These are phyloP conservation scores for Chromis chromis DNA, from an alignment of 2,797 vertebrate genomes.

Conservation along the genomic window DNA sequence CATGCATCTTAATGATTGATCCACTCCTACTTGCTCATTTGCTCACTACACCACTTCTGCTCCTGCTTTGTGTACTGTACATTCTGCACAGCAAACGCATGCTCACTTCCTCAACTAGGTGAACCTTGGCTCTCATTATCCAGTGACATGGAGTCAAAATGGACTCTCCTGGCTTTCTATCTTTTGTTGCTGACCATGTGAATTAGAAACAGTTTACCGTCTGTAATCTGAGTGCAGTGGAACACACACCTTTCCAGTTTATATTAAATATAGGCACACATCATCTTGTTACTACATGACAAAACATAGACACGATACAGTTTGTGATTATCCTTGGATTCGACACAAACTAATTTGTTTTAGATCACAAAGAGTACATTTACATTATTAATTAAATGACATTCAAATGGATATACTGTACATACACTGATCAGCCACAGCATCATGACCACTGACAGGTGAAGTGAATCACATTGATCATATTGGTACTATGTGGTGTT, in stretches of 20 bases:
- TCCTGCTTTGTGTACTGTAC: slow-evolving; percentile 17
- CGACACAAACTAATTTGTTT: too few species aligned
- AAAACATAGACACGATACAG: neutral
- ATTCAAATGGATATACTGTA: too few species aligned
- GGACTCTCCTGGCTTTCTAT: slow-evolving; percentile 6
- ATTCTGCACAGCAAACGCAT: slow-evolving; percentile 8
- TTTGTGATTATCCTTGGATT: too few species aligned
- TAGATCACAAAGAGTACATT: too few species aligned
- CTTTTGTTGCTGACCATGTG: slow-evolving; percentile 5
- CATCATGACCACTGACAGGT: too few species aligned
- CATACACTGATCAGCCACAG: too few species aligned
- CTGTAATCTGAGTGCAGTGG: slow-evolving; percentile 1
- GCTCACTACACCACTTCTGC: slow-evolving; percentile 21
- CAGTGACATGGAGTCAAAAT: slow-evolving; percentile 16
- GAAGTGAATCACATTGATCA: too few species aligned
- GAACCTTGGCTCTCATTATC: slow-evolving; percentile 43
- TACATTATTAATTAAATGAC: too few species aligned
- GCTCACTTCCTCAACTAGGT: slow-evolving; percentile 2
- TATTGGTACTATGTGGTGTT: too few species aligned
- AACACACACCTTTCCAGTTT: neutral
- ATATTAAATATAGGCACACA: neutral
- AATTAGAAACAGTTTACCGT: slow-evolving; percentile 9
- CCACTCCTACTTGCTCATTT: slow-evolving; percentile 25
- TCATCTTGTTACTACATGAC: neutral
- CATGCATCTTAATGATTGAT: slow-evolving; percentile 79